Conservation (phyloP, 2,113 vertebrate genomes). For the Elaphurus davidianus region DNA sequence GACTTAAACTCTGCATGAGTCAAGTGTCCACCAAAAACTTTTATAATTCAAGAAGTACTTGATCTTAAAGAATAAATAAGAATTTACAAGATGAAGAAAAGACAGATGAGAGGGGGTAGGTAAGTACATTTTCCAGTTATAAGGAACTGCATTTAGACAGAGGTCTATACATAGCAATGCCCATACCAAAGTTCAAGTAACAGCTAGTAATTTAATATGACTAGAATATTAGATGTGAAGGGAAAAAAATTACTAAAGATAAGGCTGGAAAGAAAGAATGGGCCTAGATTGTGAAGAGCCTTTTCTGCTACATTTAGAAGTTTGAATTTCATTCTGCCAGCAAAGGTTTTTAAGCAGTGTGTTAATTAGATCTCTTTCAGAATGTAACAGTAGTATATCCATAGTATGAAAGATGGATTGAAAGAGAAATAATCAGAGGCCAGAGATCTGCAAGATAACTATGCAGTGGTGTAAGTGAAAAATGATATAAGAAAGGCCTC, state of each 20-base stretch:
- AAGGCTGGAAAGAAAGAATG: neutral
- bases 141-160: constrained; percentile 16
- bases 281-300: neutral
- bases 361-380: constrained; percentile 16
- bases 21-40: neutral
- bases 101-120: neutral
- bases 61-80: constrained; percentile 18
- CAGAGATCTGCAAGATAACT: neutral
- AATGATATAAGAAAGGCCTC: neutral
- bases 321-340: constrained; percentile 37
- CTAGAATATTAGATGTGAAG: neutral
- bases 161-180: neutral
- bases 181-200: neutral
- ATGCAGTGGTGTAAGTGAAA: neutral
- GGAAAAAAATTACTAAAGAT: neutral
- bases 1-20: neutral
- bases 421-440: constrained; percentile 39
- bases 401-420: constrained; percentile 10
- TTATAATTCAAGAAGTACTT: neutral
- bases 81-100: constrained; percentile 27
- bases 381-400: neutral
- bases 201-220: neutral
- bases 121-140: constrained; percentile 23
- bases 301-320: constrained; percentile 22
- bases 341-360: constrained; percentile 19